These are phyloP conservation scores for Notarius lentiginosus DNA, from an alignment of 2,113 vertebrate species.

Conservation along the genomic window DNA sequence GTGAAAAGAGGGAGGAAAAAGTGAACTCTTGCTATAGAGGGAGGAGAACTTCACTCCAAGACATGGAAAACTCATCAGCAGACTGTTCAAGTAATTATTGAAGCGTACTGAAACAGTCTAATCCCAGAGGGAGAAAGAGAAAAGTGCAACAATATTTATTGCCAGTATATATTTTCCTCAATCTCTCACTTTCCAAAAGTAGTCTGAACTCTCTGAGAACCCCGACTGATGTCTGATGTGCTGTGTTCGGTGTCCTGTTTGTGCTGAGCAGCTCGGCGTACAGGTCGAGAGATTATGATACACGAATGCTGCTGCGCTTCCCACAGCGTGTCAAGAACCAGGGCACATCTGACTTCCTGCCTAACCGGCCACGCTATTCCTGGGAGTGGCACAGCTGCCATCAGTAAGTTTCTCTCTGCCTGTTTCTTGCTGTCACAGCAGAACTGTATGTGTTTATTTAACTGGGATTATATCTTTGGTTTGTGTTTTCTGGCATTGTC, in stretches of 20 bases:
- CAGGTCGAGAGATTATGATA: constrained; percentile 86
- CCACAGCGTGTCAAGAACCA: constrained; percentile 98
- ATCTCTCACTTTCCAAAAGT: constrained; percentile 29
- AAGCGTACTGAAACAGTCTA: constrained; percentile 58
- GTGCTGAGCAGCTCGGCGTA: constrained; percentile 65
- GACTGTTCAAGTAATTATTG: constrained; percentile 69
- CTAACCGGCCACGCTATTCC: constrained; percentile 91
- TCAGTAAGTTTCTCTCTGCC: constrained; percentile 81
- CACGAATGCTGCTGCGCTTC: constrained; percentile 91
- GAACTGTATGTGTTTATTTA: neutral
- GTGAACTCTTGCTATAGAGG: constrained; percentile 46
- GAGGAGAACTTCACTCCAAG: constrained; percentile 59
- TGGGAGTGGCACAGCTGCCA: constrained; percentile 99
- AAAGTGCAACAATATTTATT: constrained; percentile 20
- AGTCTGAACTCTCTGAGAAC: constrained; percentile 9
- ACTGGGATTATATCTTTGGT: neutral
- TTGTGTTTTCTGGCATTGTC: neutral
- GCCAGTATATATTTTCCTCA: neutral
- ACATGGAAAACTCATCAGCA: constrained; percentile 57
- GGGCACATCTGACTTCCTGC: constrained; percentile 95
- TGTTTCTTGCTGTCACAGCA: neutral
- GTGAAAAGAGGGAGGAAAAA: constrained; percentile 9
- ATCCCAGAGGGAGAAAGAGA: neutral
- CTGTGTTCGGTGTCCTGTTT: constrained; percentile 32
- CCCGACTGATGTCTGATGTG: constrained; percentile 19